Evolutionary conservation across 2,888 invertebrate genomes (phyloP), one percentile per base, ranked within the genome.

Genomic region (Calameuta idolon): DNA sequence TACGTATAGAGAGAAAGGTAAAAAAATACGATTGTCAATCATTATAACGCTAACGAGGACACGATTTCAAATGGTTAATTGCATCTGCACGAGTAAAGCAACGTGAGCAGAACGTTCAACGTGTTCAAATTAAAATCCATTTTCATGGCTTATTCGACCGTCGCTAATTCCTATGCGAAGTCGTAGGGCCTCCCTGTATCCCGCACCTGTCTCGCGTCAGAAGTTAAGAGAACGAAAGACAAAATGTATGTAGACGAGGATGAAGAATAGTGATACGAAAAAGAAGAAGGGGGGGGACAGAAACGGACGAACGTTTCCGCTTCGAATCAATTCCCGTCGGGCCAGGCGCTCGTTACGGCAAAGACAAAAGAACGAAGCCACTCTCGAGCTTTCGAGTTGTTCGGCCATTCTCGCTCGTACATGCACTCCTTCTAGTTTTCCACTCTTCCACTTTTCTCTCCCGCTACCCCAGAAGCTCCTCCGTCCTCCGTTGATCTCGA

Each of bases 291-390:
- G 55, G 55, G n/a, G 12, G 31, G 30, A 31, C 31, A 31, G 31
- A 31, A 31, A 31, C 31, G 31, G 31, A 71, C 5, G 71, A 31
- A 34, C 31, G 12, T 76, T 69, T 79, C 68, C 75, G 78, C 55
- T 34, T 78, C 34, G 75, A 80, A 77, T 80, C 76, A 76, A 80
- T 80, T 80, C 79, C 79, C 81, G 77, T 75, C 55, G 79, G 76
- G 77, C 75, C 34, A 75, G 79, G 76, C 79, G 77, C 79, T 79
- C 78, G 81, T 79, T 79, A 76, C 37, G 23, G 33, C 69, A 73
- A 33, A 77, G 76, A 74, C 78, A 79, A 76, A 75, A 76, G 34
- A 75, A 69, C 34, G 34, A 34, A 34, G 74, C 74, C n/a, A 34
- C 74, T 37, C n/a, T 35, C n/a, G n/a, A 37, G 74, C 35, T 37